Conservation (phyloP, 2,113 vertebrate species). For the Xiphophorus hellerii region DNA sequence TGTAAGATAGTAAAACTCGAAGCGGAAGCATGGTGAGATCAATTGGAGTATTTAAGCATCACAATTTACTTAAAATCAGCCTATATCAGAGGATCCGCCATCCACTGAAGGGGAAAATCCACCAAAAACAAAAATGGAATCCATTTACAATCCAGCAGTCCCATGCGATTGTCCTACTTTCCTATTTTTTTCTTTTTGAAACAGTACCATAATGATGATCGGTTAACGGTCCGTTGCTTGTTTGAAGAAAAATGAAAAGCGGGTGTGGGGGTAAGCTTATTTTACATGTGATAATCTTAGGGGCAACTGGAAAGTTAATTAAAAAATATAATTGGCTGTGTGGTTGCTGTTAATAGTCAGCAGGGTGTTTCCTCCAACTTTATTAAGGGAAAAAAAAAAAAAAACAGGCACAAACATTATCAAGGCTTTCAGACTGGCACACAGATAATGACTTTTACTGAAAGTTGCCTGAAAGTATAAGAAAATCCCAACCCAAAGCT, state of each 20-base stretch:
- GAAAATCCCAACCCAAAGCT: background rate
- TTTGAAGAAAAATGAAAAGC: slow-evolving; percentile 78
- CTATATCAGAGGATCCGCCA: slow-evolving; percentile 75
- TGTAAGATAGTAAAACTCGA: slow-evolving; percentile 60
- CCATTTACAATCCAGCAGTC: slow-evolving; percentile 78
- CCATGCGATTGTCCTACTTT: slow-evolving; percentile 82
- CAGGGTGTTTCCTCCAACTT: slow-evolving; percentile 74
- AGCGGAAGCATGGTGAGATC: slow-evolving; percentile 67
- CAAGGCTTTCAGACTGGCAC: slow-evolving; percentile 53
- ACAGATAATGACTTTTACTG: slow-evolving; percentile 35
- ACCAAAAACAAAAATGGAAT: slow-evolving; percentile 66
- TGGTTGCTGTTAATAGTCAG: slow-evolving; percentile 80
- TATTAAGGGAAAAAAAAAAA: slow-evolving; percentile 50
- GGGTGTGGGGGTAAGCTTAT: slow-evolving; percentile 73
- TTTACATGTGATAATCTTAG: slow-evolving; percentile 84
- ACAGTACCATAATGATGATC: slow-evolving; percentile 82
- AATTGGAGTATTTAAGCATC: slow-evolving; percentile 82
- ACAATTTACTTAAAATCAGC: slow-evolving; percentile 78
- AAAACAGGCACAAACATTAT: slow-evolving; percentile 75
- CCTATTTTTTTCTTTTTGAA: slow-evolving; percentile 83
- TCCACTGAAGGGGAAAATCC: slow-evolving; percentile 72
- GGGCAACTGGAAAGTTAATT: slow-evolving; percentile 86
- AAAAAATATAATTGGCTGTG: slow-evolving; percentile 86
- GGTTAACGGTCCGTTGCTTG: slow-evolving; percentile 81
- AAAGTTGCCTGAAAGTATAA: slow-evolving; percentile 45